Evolutionary conservation across 2,113 vertebrate genomes (phyloP), one percentile per base, ranked within the genome.

Genomic region (Rousettus leschenaultii): DNA sequence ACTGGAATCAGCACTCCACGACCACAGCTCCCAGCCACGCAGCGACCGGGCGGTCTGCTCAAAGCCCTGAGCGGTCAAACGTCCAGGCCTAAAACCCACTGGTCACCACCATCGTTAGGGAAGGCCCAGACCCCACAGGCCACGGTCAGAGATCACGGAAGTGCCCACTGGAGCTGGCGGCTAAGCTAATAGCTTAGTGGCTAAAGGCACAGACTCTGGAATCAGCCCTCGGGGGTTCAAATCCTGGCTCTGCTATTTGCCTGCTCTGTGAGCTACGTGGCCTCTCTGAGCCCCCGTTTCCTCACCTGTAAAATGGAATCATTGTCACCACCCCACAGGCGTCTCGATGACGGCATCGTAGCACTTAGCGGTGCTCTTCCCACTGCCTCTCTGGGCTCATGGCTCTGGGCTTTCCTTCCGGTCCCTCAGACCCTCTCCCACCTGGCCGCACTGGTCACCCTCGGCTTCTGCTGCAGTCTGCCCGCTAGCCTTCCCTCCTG

Each of bases 1-100:
- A 4, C 24, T 16, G 9, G 2, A 5, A 3, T 3, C 7, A 86
- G 40, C 9, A 3, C 38, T 3, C 18, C 12, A 13, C 38, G 35
- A 38, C 30, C 73, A 12, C 26, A 33, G 51, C 51, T 24, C 16
- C 8, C 57, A 86, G 22, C 74, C 74, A 33, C 30, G 55, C 3
- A 22, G 59, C 7, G 78, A 30, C n/a, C 7, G 11, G 11, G 19
- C 13, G 6, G 16, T 16, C 61, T 21, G 12, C 61, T 48, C 45
- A 30, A 63, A 65, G 38, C 8, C 45, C 33, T 14, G 12, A 57
- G 48, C 33, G 30, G 28, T 35, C 55, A 6, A 35, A 51, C 10
- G 35, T 48, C 51, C 51, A 22, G 40, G 26, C 51, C 19, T 33
- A 8, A 77, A 5, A 7, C 70, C 22, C 66, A 28, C 22, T 15